phyloP scores from a whole-genome alignment of 2,888 invertebrate species.

The Ichneumon xanthorius region DNA sequence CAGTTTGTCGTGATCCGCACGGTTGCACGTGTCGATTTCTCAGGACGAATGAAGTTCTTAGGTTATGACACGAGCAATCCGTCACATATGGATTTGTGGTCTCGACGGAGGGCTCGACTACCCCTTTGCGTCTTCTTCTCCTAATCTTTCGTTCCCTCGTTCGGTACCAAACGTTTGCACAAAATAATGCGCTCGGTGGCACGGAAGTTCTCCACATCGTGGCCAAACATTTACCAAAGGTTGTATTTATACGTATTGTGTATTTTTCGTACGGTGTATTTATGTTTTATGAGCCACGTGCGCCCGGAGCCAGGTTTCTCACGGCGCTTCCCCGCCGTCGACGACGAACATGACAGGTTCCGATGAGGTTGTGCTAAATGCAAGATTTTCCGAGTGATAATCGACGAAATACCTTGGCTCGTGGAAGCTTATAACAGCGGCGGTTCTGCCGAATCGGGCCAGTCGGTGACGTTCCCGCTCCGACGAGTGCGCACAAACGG shows the following conservation, averaged over 20 bases:
- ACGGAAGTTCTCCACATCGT: background rate
- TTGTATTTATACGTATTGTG: background rate
- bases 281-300: background rate
- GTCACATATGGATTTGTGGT: slow-evolving; percentile 8
- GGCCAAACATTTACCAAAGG: background rate
- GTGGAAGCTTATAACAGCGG: no score
- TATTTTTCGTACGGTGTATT: background rate
- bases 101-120: background rate
- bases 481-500: background rate
- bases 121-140: background rate
- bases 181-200: background rate
- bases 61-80: slow-evolving; percentile 14
- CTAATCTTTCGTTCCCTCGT: background rate
- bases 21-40: background rate
- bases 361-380: background rate
- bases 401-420: background rate
- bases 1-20: background rate
- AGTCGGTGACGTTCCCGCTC: background rate
- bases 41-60: slow-evolving; percentile 6
- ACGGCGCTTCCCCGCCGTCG: background rate
- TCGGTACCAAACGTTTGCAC: background rate
- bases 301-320: background rate
- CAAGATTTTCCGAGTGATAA: background rate
- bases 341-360: background rate
- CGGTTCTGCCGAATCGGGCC: background rate